Evolutionary conservation across 2,888 invertebrate species (phyloP).

Genomic region (Hyles lineata): DNA sequence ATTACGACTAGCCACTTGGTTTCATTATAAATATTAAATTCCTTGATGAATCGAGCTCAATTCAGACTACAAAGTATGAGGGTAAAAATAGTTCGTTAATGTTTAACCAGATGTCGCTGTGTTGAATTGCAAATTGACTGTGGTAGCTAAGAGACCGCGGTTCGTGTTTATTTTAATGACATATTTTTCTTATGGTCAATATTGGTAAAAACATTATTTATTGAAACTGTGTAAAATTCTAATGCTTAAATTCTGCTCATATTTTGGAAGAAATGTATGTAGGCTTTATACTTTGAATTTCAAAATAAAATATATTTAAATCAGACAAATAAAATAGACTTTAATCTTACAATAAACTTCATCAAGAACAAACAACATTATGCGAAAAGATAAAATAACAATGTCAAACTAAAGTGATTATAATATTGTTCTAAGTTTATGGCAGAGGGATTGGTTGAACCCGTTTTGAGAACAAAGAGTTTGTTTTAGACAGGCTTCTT

Average conservation of each 20-base stretch:
- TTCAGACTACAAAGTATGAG: not conserved
- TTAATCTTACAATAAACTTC: not conserved
- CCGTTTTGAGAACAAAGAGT: constrained; percentile 6
- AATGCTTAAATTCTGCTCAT: too few relatives aligned
- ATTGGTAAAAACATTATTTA: too few relatives aligned
- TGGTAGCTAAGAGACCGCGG: too few relatives aligned
- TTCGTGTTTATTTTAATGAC: too few relatives aligned
- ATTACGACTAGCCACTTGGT: not conserved
- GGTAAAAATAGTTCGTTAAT: too few relatives aligned
- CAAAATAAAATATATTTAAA: not conserved
- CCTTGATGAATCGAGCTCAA: not conserved
- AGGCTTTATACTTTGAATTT: not conserved
- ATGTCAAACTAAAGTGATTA: not conserved
- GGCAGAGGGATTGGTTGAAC: constrained; percentile 6
- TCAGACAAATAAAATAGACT: not conserved
- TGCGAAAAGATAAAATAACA: constrained; percentile 3
- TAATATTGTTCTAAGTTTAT: constrained; percentile 6
- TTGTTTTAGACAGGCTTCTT: too few relatives aligned
- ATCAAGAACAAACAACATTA: constrained; percentile 6
- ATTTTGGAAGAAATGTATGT: too few relatives aligned
- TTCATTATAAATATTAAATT: constrained; percentile 6
- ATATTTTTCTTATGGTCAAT: too few relatives aligned
- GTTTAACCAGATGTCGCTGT: too few relatives aligned
- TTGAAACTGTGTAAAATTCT: too few relatives aligned
- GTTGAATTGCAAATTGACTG: too few relatives aligned